Percentiles rank a stretch among this genome's conserved stretches.
These are phyloP conservation scores for Sapayoa aenigma DNA, from an alignment of 2,113 vertebrate species.

Conservation along the genomic window DNA sequence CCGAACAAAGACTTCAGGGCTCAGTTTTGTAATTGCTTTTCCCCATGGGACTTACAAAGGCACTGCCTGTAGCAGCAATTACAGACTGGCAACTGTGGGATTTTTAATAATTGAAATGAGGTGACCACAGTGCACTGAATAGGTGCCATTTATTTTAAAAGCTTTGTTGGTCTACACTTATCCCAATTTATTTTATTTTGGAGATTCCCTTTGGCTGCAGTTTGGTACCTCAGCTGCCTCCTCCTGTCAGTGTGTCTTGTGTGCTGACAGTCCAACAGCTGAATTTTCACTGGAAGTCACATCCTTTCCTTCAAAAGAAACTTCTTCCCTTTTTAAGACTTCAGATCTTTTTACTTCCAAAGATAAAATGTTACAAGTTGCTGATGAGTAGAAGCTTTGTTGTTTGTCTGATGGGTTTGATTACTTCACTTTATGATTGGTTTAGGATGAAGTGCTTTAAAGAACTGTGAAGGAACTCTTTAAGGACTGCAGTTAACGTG, in stretches of 20 bases:
- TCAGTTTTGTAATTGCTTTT: conserved; percentile 19
- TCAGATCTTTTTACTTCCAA: neutral
- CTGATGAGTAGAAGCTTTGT: neutral
- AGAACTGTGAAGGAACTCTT: neutral
- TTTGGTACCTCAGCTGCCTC: neutral
- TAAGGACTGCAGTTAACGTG: neutral
- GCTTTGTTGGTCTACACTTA: conserved; percentile 10
- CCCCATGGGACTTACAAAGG: neutral
- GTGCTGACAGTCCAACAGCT: neutral
- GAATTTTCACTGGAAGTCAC: neutral
- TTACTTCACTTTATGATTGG: conserved; percentile 8
- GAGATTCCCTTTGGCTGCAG: conserved; percentile 3
- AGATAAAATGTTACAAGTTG: neutral
- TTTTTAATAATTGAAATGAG: conserved; percentile 43
- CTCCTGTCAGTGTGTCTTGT: neutral
- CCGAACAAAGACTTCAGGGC: conserved; percentile 6
- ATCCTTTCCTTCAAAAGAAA: neutral
- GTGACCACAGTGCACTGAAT: neutral
- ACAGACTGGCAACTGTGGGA: conserved; percentile 2
- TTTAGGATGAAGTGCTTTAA: neutral
- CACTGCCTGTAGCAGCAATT: neutral
- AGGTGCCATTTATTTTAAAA: conserved; percentile 42
- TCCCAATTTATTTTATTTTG: neutral
- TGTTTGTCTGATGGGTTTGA: neutral
- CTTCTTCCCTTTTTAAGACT: neutral